Conservation (phyloP, 2,888 invertebrate species). For the Tanypteryx hageni region DNA sequence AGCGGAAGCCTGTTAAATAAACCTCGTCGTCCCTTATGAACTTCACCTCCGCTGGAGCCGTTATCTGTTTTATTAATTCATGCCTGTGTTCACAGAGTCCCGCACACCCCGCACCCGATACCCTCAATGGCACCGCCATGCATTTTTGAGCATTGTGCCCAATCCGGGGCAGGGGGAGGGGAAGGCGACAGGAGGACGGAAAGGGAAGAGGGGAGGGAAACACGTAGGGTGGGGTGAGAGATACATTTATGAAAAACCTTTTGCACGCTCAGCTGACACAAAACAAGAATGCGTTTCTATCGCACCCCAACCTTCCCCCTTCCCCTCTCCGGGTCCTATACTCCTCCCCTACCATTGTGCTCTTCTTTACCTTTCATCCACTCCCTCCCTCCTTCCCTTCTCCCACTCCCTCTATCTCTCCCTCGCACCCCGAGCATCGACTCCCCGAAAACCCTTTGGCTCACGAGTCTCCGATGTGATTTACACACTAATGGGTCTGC, state of each 20-base stretch:
- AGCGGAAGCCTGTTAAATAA: constrained; percentile 20
- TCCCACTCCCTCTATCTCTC: too few species aligned
- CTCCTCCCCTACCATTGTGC: neutral
- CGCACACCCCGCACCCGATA: neutral
- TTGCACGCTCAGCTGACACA: constrained; percentile 23
- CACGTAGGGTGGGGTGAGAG: neutral
- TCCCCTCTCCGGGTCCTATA: too few species aligned
- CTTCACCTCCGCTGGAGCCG: constrained; percentile 10
- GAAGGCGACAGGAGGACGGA: neutral
- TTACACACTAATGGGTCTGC: neutral
- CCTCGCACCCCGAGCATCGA: neutral
- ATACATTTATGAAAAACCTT: constrained; percentile 24
- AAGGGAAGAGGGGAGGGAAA: neutral
- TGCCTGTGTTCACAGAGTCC: constrained; percentile 4
- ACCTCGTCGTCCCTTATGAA: neutral
- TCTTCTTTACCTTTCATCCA: neutral
- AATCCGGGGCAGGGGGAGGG: neutral
- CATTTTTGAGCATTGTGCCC: constrained; percentile 21
- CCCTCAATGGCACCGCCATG: neutral
- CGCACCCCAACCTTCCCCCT: neutral
- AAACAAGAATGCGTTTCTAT: constrained; percentile 28
- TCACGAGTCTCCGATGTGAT: constrained; percentile 15
- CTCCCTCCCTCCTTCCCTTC: neutral
- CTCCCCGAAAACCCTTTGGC: neutral
- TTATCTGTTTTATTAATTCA: constrained; percentile 29